Conservation (phyloP, 2,797 vertebrate species). For the Lepidocolaptes lacrymiger region DNA sequence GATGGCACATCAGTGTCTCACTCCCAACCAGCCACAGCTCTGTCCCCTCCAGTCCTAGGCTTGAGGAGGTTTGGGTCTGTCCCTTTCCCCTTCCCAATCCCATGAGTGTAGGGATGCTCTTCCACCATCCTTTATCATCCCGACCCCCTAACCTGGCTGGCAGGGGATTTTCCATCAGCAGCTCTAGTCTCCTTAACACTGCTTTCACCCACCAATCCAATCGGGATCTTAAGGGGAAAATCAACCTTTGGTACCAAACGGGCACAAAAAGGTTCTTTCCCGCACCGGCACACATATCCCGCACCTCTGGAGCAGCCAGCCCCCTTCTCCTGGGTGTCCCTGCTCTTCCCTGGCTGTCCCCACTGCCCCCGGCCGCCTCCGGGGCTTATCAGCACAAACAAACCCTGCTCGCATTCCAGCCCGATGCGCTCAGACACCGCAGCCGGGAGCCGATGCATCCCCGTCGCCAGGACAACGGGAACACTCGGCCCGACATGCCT, state of each 20-base stretch:
- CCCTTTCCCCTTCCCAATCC: background rate
- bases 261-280: background rate
- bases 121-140: background rate
- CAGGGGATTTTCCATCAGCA: background rate
- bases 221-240: background rate
- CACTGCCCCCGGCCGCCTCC: background rate
- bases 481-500: background rate
- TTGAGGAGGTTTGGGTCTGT: background rate
- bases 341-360: background rate
- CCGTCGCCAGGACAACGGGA: conserved; percentile 25
- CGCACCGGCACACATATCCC: accelerated
- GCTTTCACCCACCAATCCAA: background rate
- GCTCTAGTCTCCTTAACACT: background rate
- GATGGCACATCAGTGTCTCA: background rate
- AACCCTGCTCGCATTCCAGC: conserved; percentile 9
- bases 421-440: conserved; percentile 1
- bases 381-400: background rate
- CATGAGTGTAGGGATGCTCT: background rate
- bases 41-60: background rate
- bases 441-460: background rate
- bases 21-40: background rate
- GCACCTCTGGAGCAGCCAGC: background rate
- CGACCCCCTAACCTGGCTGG: background rate
- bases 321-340: background rate
- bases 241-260: background rate